Evolutionary conservation across 2,113 vertebrate genomes (phyloP).

Genomic region (Cathartes aura): DNA sequence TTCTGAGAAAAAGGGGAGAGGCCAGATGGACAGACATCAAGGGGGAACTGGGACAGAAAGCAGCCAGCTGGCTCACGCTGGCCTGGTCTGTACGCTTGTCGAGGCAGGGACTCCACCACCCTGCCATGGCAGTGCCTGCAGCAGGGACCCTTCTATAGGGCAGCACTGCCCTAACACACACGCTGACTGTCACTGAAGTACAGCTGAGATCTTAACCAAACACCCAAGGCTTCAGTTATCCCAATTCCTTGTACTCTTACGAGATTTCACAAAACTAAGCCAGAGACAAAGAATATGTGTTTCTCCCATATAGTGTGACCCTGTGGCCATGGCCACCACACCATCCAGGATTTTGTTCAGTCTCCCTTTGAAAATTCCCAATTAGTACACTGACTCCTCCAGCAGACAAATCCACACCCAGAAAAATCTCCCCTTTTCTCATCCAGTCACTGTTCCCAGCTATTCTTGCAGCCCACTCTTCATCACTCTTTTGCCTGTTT

Average conservation of each 20-base stretch:
- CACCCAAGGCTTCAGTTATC: not conserved
- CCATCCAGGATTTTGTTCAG: not conserved
- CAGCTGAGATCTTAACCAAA: not conserved
- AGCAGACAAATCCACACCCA: not conserved
- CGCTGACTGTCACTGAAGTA: too few relatives aligned
- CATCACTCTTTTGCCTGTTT: not conserved
- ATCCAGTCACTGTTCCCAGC: not conserved
- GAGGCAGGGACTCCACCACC: not conserved
- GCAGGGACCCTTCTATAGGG: not conserved
- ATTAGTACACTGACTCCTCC: not conserved
- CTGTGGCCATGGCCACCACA: too few relatives aligned
- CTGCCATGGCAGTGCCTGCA: not conserved
- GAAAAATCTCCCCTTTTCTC: not conserved
- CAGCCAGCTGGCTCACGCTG: not conserved
- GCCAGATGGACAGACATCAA: not conserved
- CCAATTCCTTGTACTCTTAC: not conserved
- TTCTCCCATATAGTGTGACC: accelerated
- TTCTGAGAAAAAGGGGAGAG: not conserved
- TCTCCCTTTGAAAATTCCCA: not conserved
- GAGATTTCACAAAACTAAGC: not conserved
- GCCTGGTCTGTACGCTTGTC: accelerated
- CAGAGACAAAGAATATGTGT: not conserved
- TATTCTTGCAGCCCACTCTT: not conserved
- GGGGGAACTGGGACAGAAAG: accelerated
- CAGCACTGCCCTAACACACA: not conserved